A percentile compares a stretch with the other conserved stretches of the same genome.
Conservation (phyloP, 1,140 invertebrate genomes). For the Drosophila pandora region DNA sequence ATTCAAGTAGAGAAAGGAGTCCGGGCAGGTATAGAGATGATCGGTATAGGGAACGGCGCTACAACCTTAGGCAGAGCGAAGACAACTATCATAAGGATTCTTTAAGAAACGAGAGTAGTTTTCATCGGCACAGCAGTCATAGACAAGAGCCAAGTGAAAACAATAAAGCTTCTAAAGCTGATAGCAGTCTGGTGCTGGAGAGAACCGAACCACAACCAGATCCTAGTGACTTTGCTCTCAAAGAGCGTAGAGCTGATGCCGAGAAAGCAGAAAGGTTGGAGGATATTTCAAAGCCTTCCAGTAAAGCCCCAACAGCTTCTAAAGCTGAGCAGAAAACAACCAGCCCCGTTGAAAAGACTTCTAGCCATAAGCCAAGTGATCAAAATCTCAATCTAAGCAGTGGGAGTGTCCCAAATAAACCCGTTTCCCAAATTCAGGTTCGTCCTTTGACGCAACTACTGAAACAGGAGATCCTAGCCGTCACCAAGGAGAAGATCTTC, state of each 20-base stretch:
- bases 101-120: neutral
- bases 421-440: constrained; percentile 55
- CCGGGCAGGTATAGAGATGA: constrained; percentile 10
- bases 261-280: constrained; percentile 2
- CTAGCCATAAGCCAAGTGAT: neutral
- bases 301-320: neutral
- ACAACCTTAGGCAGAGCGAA: neutral
- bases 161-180: neutral
- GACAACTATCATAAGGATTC: constrained; percentile 1
- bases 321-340: neutral
- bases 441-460: constrained; percentile 63
- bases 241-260: neutral
- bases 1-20: neutral
- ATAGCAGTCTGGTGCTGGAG: neutral
- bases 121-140: neutral
- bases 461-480: constrained; percentile 49
- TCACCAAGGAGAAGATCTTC: constrained; percentile 35
- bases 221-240: neutral
- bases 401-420: neutral
- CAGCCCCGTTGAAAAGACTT: neutral
- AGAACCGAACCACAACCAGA: neutral
- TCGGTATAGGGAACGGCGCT: constrained; percentile 12
- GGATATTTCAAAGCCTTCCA: neutral
- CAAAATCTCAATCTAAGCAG: neutral
- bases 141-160: constrained; percentile 5